These are phyloP conservation scores for Tamandua tetradactyla DNA, from an alignment of 2,797 vertebrate genomes.

Conservation along the genomic window DNA sequence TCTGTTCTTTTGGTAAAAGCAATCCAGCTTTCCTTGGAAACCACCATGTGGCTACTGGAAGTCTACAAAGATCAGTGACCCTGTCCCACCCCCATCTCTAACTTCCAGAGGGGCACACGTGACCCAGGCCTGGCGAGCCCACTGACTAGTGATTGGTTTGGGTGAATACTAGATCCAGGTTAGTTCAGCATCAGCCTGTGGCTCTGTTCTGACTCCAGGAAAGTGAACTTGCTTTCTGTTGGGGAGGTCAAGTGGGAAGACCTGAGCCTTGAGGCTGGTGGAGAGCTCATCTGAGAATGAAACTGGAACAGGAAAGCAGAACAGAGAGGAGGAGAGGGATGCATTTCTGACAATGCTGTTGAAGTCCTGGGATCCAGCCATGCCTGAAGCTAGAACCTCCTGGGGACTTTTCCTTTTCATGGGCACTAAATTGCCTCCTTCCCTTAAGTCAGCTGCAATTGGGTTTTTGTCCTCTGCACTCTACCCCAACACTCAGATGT, in stretches of 20 bases:
- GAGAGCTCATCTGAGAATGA: not conserved
- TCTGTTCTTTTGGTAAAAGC: not conserved
- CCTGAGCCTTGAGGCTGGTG: not conserved
- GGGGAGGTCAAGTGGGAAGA: not conserved
- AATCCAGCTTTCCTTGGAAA: not conserved
- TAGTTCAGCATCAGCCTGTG: not conserved
- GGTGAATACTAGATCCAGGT: not conserved
- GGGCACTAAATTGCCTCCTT: not conserved
- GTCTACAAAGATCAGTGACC: not conserved
- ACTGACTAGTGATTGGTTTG: not conserved
- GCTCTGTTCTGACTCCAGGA: not conserved
- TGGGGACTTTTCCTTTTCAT: not conserved
- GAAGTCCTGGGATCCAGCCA: not conserved
- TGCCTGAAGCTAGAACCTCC: not conserved
- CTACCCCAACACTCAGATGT: not conserved
- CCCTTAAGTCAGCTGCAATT: not conserved
- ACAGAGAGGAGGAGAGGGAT: not conserved
- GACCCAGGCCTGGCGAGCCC: no score
- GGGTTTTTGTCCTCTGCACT: not conserved
- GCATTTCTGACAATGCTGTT: not conserved
- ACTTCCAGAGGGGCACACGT: not conserved
- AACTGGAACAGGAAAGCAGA: not conserved
- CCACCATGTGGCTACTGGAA: not conserved
- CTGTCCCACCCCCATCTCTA: not conserved
- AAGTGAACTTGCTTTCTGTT: not conserved